Percentiles rank a stretch among this genome's conserved stretches.
These are phyloP conservation scores for Onychostruthus taczanowskii DNA, from an alignment of 2,113 vertebrate genomes.

Conservation along the genomic window DNA sequence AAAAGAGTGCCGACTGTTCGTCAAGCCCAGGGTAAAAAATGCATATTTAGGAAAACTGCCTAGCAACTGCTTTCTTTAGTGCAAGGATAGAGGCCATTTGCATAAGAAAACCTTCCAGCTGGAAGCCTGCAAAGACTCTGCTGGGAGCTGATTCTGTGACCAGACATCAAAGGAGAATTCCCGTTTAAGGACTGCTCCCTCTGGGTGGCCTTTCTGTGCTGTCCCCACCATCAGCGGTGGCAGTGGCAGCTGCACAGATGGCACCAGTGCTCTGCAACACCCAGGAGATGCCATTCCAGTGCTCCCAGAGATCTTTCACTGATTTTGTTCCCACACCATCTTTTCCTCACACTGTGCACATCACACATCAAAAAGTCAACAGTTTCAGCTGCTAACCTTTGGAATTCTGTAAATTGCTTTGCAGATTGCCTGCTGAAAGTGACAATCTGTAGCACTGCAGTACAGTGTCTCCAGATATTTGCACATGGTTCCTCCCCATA, in stretches of 20 bases:
- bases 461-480: not conserved
- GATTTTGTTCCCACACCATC: slow-evolving; percentile 39
- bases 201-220: slow-evolving; percentile 44
- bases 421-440: not conserved
- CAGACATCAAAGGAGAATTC: slow-evolving; percentile 54
- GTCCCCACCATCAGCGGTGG: not conserved
- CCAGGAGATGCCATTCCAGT: not conserved
- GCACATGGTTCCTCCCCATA: not conserved
- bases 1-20: slow-evolving; percentile 57
- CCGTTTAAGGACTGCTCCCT: not conserved
- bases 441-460: not conserved
- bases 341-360: slow-evolving; percentile 23
- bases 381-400: slow-evolving; percentile 37
- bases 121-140: slow-evolving; percentile 40
- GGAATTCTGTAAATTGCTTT: slow-evolving; percentile 15
- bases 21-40: slow-evolving; percentile 1
- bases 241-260: not conserved
- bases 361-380: slow-evolving; percentile 39
- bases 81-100: slow-evolving; percentile 65
- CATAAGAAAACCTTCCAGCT: slow-evolving; percentile 67
- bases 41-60: slow-evolving; percentile 69
- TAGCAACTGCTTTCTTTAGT: slow-evolving; percentile 72
- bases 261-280: not conserved
- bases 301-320: slow-evolving; percentile 26
- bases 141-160: slow-evolving; percentile 40